phyloP scores from a whole-genome alignment of 2,888 invertebrate genomes.

The Harmothoe impar region DNA sequence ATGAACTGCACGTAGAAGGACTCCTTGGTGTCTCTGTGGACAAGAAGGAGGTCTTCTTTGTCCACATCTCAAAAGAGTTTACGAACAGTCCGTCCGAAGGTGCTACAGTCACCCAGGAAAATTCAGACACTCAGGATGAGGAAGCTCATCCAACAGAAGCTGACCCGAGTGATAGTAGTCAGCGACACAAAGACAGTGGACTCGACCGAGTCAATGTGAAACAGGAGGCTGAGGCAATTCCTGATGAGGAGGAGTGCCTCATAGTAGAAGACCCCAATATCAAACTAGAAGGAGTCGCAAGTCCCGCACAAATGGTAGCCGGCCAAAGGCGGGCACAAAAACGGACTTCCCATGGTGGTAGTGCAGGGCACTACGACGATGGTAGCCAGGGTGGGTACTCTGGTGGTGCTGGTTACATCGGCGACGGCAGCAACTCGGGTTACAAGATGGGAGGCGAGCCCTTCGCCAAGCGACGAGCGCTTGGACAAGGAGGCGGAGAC shows the following conservation, averaged over 20 bases:
- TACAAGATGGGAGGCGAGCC: not conserved
- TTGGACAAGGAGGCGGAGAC: not conserved
- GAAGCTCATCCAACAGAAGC: constrained; percentile 23
- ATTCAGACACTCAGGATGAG: constrained; percentile 45
- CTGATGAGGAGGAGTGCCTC: constrained; percentile 38
- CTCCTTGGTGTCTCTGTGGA: constrained; percentile 67
- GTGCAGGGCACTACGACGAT: not conserved
- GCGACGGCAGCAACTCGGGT: not conserved
- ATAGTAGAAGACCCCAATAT: constrained; percentile 52
- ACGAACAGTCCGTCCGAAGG: constrained; percentile 63
- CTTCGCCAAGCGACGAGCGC: not conserved
- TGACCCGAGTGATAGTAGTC: not conserved
- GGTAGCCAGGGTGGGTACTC: not conserved
- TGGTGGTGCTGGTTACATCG: not conserved
- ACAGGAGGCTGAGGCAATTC: not conserved
- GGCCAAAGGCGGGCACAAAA: constrained; percentile 47
- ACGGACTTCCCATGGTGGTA: constrained; percentile 52
- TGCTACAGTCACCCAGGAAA: constrained; percentile 46
- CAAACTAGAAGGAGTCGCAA: constrained; percentile 45
- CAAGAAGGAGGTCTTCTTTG: constrained; percentile 66
- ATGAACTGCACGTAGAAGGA: constrained; percentile 64
- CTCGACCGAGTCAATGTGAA: not conserved
- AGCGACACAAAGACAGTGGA: not conserved
- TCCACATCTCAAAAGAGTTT: constrained; percentile 64
- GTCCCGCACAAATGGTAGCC: constrained; percentile 53